These are phyloP conservation scores for Ursus arctos DNA, from an alignment of 2,113 vertebrate genomes.

Conservation along the genomic window DNA sequence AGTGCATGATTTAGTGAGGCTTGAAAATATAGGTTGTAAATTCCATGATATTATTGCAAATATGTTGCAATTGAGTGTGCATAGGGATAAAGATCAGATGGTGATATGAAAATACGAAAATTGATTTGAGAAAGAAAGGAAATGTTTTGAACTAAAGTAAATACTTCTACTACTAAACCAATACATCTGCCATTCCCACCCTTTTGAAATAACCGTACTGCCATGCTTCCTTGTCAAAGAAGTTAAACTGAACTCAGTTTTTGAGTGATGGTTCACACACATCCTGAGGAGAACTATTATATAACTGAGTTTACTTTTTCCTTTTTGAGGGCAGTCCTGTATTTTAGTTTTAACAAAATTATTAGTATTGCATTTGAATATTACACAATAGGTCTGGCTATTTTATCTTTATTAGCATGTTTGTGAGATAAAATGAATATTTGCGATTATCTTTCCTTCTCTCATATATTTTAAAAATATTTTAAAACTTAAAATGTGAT, in stretches of 20 bases:
- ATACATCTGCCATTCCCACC: neutral
- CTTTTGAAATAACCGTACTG: neutral
- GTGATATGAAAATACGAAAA: neutral
- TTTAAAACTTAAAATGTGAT: slow-evolving; percentile 2
- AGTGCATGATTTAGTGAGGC: neutral
- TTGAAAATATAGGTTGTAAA: slow-evolving; percentile 15
- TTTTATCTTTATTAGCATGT: slow-evolving; percentile 9
- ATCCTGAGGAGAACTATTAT: neutral
- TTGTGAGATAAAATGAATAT: neutral
- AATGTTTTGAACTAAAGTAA: neutral
- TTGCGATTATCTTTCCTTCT: neutral
- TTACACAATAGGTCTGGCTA: neutral
- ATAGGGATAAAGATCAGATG: neutral
- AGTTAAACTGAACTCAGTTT: neutral
- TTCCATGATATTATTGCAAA: neutral
- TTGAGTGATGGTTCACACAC: neutral
- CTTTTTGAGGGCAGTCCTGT: neutral
- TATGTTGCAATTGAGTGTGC: neutral
- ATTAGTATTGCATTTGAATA: neutral
- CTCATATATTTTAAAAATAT: neutral
- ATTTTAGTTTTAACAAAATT: neutral
- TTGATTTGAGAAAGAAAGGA: neutral
- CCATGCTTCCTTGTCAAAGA: neutral
- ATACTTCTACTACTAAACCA: neutral
- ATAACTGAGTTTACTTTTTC: neutral